Evolutionary conservation across 1,140 invertebrate species (phyloP).

Genomic region (Rhopalosiphum padi): DNA sequence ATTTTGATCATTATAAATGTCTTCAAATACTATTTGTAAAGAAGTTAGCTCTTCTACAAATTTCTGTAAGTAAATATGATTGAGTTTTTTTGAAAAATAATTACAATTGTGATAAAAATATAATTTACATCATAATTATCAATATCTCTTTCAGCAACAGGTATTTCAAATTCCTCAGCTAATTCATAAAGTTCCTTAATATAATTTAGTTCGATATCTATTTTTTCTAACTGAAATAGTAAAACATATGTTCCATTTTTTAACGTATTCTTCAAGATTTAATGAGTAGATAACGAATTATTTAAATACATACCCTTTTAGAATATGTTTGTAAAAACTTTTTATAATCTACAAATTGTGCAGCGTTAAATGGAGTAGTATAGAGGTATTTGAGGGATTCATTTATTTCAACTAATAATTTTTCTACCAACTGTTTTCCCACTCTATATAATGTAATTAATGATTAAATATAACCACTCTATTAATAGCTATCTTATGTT

Average conservation of each 20-base stretch:
- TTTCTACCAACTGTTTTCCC: constrained; percentile 21
- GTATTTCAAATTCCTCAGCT: constrained; percentile 75
- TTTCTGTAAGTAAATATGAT: constrained; percentile 27
- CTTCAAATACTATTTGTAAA: constrained; percentile 6
- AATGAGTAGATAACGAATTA: not conserved
- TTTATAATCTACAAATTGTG: constrained; percentile 42
- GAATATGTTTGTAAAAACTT: constrained; percentile 23
- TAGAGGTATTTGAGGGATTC: constrained; percentile 29
- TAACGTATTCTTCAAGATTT: not conserved
- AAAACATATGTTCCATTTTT: not conserved
- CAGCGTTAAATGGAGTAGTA: not conserved
- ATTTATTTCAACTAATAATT: constrained; percentile 28
- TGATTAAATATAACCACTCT: not conserved
- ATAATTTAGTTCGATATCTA: constrained; percentile 73
- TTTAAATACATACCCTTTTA: constrained; percentile 1
- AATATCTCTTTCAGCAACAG: constrained; percentile 69
- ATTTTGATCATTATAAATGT: constrained; percentile 23
- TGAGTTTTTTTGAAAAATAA: not conserved
- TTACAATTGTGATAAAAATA: not conserved
- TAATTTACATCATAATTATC: constrained; percentile 61
- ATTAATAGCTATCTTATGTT: not conserved
- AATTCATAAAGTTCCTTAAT: constrained; percentile 77
- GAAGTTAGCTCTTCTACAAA: not conserved
- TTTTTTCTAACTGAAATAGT: constrained; percentile 66
- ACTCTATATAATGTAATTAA: not conserved